Percentiles rank a stretch among this genome's conserved stretches.
Conservation (phyloP, 2,797 vertebrate genomes). For the Oryzias sinensis region DNA sequence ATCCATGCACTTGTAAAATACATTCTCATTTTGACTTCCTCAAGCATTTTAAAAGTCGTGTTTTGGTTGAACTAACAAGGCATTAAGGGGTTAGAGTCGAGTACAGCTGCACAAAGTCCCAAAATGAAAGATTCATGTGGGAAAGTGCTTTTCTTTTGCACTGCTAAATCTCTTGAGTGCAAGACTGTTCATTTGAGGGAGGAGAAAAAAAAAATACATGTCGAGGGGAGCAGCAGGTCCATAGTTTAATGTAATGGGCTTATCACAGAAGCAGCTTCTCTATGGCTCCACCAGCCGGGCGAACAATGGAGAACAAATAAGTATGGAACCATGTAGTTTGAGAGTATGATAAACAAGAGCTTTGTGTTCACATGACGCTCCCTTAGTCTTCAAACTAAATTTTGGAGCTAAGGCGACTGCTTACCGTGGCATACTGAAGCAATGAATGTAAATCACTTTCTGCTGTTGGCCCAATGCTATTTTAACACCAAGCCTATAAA, state of each 20-base stretch:
- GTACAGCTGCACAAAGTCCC: no score
- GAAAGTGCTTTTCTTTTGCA: neutral
- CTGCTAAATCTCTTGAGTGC: neutral
- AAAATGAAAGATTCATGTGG: neutral
- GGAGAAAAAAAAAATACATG: neutral
- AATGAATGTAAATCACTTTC: constrained; percentile 65
- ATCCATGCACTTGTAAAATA: no score
- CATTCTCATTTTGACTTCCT: constrained; percentile 1
- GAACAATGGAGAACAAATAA: constrained; percentile 43
- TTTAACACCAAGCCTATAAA: constrained; percentile 65
- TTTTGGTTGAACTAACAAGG: neutral
- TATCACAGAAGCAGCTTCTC: constrained; percentile 46
- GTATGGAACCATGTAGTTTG: constrained; percentile 50
- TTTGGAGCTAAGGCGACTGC: constrained; percentile 49
- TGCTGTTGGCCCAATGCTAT: constrained; percentile 42
- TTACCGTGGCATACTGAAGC: constrained; percentile 63
- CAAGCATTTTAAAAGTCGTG: neutral
- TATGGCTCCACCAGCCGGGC: constrained; percentile 33
- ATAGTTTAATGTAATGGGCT: constrained; percentile 42
- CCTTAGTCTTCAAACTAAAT: constrained; percentile 40
- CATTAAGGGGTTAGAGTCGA: neutral
- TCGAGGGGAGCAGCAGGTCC: constrained; percentile 12
- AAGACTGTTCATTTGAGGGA: constrained; percentile 1
- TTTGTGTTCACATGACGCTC: constrained; percentile 16
- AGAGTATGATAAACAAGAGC: constrained; percentile 28